Evolutionary conservation across 2,888 invertebrate genomes (phyloP).

Genomic region (Cremastobaeus sp.): DNA sequence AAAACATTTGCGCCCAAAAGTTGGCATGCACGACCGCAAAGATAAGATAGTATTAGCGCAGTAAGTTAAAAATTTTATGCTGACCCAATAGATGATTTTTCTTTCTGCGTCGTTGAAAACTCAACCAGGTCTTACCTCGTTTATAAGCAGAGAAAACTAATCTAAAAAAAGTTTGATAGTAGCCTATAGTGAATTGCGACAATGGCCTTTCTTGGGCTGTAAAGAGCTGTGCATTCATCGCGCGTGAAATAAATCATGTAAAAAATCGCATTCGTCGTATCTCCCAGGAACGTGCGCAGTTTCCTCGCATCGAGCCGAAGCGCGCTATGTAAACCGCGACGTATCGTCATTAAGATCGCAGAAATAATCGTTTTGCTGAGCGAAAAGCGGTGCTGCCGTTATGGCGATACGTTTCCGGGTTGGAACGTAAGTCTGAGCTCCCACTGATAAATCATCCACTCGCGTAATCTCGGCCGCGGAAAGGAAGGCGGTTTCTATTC

Average conservation of each 20-base stretch:
- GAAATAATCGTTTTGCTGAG: slow-evolving; percentile 58
- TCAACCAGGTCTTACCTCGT: no score
- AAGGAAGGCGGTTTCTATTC: slow-evolving; percentile 37
- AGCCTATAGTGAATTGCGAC: no score
- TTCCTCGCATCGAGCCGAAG: slow-evolving; percentile 24
- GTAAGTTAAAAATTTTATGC: no score
- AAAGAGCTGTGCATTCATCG: no score
- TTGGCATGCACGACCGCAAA: no score
- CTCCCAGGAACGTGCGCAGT: slow-evolving; percentile 11
- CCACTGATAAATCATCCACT: slow-evolving; percentile 51
- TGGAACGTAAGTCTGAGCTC: slow-evolving; percentile 18
- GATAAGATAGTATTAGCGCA: no score
- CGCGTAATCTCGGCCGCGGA: slow-evolving; percentile 49
- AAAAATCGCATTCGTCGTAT: slow-evolving; percentile 36
- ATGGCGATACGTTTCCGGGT: slow-evolving; percentile 42
- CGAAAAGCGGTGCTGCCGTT: slow-evolving; percentile 38
- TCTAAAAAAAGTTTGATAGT: no score
- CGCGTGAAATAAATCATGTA: slow-evolving; percentile 32
- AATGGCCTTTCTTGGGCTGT: no score
- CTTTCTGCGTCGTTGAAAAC: no score
- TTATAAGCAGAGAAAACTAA: no score
- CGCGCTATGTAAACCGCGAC: slow-evolving; percentile 32
- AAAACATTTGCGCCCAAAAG: no score
- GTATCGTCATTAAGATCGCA: slow-evolving; percentile 58
- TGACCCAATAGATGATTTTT: no score